Evolutionary conservation across 2,888 invertebrate species (phyloP), one percentile per base, ranked within the genome.

Genomic region (Megamerina dolium): DNA sequence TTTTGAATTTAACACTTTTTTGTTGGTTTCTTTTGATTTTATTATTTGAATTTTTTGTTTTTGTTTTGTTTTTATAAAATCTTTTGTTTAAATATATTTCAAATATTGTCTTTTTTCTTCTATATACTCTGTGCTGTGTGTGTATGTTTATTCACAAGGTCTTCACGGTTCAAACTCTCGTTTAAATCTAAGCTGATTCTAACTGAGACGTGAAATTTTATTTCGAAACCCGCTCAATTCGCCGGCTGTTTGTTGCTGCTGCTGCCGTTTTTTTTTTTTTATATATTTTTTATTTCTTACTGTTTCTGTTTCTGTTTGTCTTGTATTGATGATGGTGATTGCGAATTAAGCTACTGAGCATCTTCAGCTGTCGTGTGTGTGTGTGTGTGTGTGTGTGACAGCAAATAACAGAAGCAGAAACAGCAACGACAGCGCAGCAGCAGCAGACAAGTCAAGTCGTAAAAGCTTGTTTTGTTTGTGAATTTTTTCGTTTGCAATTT

Each of bases 101-200:
- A n/a, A n/a, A n/a, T n/a, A n/a, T n/a, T n/a, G n/a, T n/a, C n/a
- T n/a, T n/a, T n/a, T n/a, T n/a, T n/a, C n/a, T n/a, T n/a, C n/a
- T n/a, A n/a, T n/a, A n/a, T n/a, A n/a, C n/a, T n/a, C n/a, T n/a
- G n/a, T n/a, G n/a, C n/a, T n/a, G n/a, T n/a, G n/a, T n/a, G n/a
- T n/a, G n/a, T n/a, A n/a, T n/a, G n/a, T 31, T 31, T 6, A 31
- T 41, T 40, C 33, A 33, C 49, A 48, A 46, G 53, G 52, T 63
- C 57, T 64, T 59, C 52, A 55, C 66, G 49, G 48, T 56, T 58
- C 58, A 57, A 65, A 54, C 52, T 60, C 55, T 56, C 52, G 59
- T 52, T 59, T 63, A 61, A 63, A 61, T 69, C 64, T 68, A 63
- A 69, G 57, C 61, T 50, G 55, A 57, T 60, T 63, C 61, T 62